These are phyloP conservation scores for Urocynchramus pylzowi DNA, from an alignment of 2,113 vertebrate species.

Conservation along the genomic window DNA sequence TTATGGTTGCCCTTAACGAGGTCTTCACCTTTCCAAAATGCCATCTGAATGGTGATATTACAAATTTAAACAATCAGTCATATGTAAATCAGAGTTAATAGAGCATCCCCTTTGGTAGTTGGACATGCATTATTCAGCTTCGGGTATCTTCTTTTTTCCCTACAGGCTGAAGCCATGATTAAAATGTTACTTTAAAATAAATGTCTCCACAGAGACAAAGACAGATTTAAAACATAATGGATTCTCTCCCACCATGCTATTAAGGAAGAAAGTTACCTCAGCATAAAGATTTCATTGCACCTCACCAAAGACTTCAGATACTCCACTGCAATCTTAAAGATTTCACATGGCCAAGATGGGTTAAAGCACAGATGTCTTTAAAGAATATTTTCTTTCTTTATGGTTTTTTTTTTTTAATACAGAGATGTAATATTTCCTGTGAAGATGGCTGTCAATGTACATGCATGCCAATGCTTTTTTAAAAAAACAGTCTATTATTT, in stretches of 20 bases:
- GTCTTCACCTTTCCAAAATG: conserved; percentile 22
- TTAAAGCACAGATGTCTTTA: neutral
- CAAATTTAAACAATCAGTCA: conserved; percentile 44
- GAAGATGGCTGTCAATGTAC: neutral
- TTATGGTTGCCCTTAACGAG: neutral
- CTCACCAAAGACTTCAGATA: neutral
- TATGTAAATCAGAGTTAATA: conserved; percentile 63
- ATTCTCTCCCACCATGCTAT: conserved; percentile 16
- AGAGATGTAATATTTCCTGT: neutral
- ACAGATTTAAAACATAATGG: conserved; percentile 45
- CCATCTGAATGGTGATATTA: neutral
- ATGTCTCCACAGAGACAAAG: conserved; percentile 58
- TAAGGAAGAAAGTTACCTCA: conserved; percentile 42
- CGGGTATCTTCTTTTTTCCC: conserved; percentile 43
- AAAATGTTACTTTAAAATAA: conserved; percentile 58
- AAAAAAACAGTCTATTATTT: neutral
- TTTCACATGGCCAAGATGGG: neutral
- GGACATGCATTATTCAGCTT: conserved; percentile 49
- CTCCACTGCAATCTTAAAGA: neutral
- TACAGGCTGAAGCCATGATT: conserved; percentile 43
- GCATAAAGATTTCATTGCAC: conserved; percentile 39
- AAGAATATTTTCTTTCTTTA: neutral
- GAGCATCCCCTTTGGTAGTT: conserved; percentile 33
- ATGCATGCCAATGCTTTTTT: neutral
- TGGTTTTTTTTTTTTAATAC: neutral